phyloP scores from a whole-genome alignment of 2,797 vertebrate genomes.

The Ibycter americanus region DNA sequence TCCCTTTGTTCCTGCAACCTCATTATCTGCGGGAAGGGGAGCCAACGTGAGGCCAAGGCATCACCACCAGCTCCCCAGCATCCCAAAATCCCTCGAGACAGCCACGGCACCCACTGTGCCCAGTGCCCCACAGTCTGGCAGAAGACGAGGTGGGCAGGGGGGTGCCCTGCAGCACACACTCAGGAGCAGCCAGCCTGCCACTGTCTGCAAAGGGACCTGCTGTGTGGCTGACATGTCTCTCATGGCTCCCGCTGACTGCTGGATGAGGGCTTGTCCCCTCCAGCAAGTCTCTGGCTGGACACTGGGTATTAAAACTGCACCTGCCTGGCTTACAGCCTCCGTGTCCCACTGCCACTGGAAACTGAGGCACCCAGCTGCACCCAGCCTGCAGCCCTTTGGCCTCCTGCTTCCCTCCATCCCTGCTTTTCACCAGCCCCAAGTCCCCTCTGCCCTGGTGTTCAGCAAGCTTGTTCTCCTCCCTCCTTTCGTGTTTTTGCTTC shows the following conservation, averaged over 20 bases:
- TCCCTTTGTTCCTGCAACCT: conserved; percentile 54
- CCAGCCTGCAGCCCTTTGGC: neutral
- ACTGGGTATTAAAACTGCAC: neutral
- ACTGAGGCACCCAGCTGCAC: neutral
- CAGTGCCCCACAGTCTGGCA: neutral
- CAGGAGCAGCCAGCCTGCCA: neutral
- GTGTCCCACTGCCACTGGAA: neutral
- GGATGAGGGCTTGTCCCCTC: accelerated
- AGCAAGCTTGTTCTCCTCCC: neutral
- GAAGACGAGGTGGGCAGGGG: neutral
- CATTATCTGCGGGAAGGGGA: neutral
- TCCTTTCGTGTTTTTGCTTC: neutral
- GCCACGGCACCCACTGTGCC: neutral
- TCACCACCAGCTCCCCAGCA: neutral
- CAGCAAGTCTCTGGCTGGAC: neutral
- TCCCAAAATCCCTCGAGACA: neutral
- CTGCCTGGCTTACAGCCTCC: neutral
- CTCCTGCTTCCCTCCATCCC: neutral
- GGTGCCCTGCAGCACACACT: neutral
- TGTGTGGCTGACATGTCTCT: neutral
- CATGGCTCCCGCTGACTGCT: accelerated
- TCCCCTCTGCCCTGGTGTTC: neutral
- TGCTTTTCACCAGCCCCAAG: neutral
- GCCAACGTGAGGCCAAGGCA: neutral
- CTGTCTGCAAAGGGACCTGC: neutral